Evolutionary conservation across 2,888 invertebrate genomes (phyloP).

Genomic region (Microplitis manilae): DNA sequence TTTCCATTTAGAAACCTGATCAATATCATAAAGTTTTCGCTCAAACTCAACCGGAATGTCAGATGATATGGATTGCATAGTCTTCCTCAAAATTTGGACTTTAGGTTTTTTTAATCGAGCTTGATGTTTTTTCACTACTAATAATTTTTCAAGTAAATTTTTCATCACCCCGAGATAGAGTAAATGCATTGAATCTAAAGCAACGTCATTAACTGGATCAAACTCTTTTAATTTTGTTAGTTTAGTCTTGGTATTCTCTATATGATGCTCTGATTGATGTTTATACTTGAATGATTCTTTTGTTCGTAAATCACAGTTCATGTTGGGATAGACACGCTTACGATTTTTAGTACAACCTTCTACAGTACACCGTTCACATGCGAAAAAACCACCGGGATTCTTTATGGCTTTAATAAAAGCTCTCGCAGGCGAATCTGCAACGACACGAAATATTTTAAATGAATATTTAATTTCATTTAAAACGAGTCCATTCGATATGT

Average conservation of each 20-base stretch:
- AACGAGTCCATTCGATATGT: slow-evolving; percentile 22
- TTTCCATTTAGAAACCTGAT: slow-evolving; percentile 49
- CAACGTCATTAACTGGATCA: slow-evolving; percentile 43
- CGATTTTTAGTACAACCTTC: slow-evolving; percentile 14
- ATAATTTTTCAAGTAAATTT: slow-evolving; percentile 22
- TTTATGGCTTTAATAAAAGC: slow-evolving; percentile 38
- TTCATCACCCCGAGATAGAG: slow-evolving; percentile 42
- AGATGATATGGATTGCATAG: slow-evolving; percentile 34
- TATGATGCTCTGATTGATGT: slow-evolving; percentile 46
- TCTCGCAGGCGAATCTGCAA: slow-evolving; percentile 38
- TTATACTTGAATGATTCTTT: slow-evolving; percentile 47
- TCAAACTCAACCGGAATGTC: slow-evolving; percentile 52
- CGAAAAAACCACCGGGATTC: slow-evolving; percentile 32
- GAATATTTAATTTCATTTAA: slow-evolving; percentile 20
- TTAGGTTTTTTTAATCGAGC: slow-evolving; percentile 7
- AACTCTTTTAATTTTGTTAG: slow-evolving; percentile 45
- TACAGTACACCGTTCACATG: slow-evolving; percentile 32
- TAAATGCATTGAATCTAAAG: slow-evolving; percentile 51
- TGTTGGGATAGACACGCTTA: slow-evolving; percentile 26
- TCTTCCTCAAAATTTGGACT: slow-evolving; percentile 20
- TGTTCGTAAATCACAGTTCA: slow-evolving; percentile 36
- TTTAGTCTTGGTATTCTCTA: slow-evolving; percentile 35
- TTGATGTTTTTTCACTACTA: slow-evolving; percentile 16
- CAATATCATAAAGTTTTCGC: slow-evolving; percentile 47
- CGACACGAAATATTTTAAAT: slow-evolving; percentile 25